Evolutionary conservation across 2,113 vertebrate species (phyloP), one percentile per base, ranked within the genome.

Genomic region (Leptosomus discolor): DNA sequence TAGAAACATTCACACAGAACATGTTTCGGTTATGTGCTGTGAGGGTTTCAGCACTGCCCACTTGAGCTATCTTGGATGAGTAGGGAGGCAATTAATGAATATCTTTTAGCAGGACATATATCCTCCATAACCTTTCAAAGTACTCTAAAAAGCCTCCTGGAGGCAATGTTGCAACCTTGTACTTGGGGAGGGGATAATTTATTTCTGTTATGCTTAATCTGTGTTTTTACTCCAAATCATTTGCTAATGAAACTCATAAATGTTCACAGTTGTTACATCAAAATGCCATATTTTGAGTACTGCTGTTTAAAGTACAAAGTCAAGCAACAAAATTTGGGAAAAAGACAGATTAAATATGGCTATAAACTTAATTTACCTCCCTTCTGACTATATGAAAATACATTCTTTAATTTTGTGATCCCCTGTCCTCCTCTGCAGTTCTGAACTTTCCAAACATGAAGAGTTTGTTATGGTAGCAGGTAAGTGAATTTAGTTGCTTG

Each of bases 61-160:
- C 27, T 43, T 60, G 27, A 64, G 11, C 26, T 46, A 27, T 15
- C 30, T 43, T 60, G 15, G 16, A n/a, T 76, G 17, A n/a, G 5
- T 50, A 68, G 29, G 15, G 8, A 32, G 0, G 1, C 0, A 0
- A 32, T 53, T 61, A 90, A 53, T 48, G 3, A 26, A 7, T 45
- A 53, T 34, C 5, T 70, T 85, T 57, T 26, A 67, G 15, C 9
- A 80, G 46, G 26, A 15, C 17, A 13, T 50, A 36, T 32, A 12
- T 63, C 29, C 50, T 77, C 74, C 32, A 78, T 50, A 76, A 53
- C 36, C 6, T 21, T 21, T 45, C 9, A 58, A 74, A 89, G 7
- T 27, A 65, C 29, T 57, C 14, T 78, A 23, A 58, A 87, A 81
- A 54, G 6, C 29, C 17, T 74, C 20, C 37, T 84, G 30, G 20